Base-by-base conservation (phyloP, 1,140 invertebrate species). In the Hormaphis cornu region DNA sequence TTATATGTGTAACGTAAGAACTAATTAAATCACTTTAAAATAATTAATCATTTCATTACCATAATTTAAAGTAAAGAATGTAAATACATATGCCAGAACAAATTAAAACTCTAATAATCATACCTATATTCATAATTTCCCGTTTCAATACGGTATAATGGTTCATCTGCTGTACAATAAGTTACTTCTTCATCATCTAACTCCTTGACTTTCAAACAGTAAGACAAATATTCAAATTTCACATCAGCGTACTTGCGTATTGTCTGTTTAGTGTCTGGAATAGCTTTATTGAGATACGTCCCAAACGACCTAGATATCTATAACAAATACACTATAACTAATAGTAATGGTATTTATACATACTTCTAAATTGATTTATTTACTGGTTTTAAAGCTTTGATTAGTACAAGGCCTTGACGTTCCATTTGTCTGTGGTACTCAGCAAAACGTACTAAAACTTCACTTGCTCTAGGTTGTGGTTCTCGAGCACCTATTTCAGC, bases 111-210 rank as follows among this genome's bases (percentile, higher is more conserved):
- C 14, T 48, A 37, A 56, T 56, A 1, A 8, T 3, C n/a, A 12
- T 35, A 71, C 85, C 95, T 87, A 77, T 98, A 99, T 78, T 98
- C 96, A 81, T 98, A 99, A 79, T 99, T 99, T 61, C 96, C 96
- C 7, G 97, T 98, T 80, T 98, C 96, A 0, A 99, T 92, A 44
- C 97, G 83, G 78, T 98, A 98, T 16, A 98, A 79, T 0, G 96
- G 95, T 78, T 99, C 96, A 76, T 97, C 93, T n/a, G 98, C 77
- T 0, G 91, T 87, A 35, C 89, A 88, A 78, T 94, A 98, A 69
- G 88, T 89, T 73, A 95, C 93, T 76, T 98, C 96, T 78, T 99
- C 96, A 78, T 99, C 97, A 76, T 99, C 96, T 89, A 98, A 91
- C 82, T 99, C 97, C 77, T 93, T 93, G 0, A 93, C 90, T 82